Evolutionary conservation across 2,113 vertebrate species (phyloP).

Genomic region (Herpetotheres cachinnans): DNA sequence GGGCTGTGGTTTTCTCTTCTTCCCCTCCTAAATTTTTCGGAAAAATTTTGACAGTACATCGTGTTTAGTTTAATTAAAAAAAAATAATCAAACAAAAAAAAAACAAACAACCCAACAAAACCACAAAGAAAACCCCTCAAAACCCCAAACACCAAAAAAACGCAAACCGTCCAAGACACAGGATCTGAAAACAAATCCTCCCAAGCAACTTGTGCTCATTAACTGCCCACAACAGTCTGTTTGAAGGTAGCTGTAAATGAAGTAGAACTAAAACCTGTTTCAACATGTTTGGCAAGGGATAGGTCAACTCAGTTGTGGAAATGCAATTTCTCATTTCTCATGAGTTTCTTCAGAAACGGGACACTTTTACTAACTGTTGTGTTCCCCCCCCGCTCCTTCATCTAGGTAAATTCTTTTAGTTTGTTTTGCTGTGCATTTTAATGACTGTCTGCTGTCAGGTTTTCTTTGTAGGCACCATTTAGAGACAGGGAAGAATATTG

Average conservation of each 20-base stretch:
- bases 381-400: background rate
- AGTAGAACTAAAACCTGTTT: background rate
- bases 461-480: background rate
- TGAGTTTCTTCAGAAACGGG: background rate
- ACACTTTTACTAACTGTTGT: background rate
- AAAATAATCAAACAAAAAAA: no score
- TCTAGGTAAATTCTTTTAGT: background rate
- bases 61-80: background rate
- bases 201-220: background rate
- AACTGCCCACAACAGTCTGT: background rate
- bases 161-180: rapidly evolving
- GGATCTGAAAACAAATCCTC: background rate
- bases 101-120: background rate
- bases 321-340: background rate
- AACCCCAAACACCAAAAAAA: background rate
- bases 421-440: background rate
- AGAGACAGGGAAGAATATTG: background rate
- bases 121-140: background rate
- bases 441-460: background rate
- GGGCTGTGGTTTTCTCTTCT: background rate
- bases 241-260: background rate
- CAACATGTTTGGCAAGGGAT: background rate
- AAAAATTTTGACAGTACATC: background rate
- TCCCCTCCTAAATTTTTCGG: background rate
- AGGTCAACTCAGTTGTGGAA: background rate